A percentile compares a stretch with the other conserved stretches of the same genome.
Conservation (phyloP, 2,113 vertebrate species). For the Callionymus lyra region DNA sequence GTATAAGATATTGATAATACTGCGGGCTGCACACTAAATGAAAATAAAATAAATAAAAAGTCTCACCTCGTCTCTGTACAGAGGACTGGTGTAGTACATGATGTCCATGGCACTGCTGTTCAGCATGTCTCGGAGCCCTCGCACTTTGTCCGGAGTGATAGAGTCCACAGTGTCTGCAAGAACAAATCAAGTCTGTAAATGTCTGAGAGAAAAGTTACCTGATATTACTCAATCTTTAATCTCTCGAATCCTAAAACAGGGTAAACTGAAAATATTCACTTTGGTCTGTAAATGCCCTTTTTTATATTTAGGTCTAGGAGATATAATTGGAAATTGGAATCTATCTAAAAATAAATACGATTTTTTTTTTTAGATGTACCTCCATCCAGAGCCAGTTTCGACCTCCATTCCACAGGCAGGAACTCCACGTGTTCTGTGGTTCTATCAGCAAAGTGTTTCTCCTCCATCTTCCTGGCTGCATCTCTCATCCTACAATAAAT, state of each 20-base stretch:
- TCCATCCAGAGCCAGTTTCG: conserved; percentile 90
- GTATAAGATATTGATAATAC: too few species aligned
- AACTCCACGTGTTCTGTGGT: conserved; percentile 87
- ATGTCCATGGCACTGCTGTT: conserved; percentile 99
- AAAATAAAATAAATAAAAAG: not conserved
- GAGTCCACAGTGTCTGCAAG: conserved; percentile 88
- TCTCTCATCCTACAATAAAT: conserved; percentile 81
- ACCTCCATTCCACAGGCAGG: conserved; percentile 93
- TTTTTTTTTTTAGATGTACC: conserved; percentile 55
- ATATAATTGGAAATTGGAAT: too few species aligned
- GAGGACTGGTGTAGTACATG: conserved; percentile 96
- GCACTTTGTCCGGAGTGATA: conserved; percentile 93
- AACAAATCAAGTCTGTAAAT: not conserved
- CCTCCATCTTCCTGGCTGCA: conserved; percentile 89
- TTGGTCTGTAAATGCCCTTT: too few species aligned
- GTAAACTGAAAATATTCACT: not conserved
- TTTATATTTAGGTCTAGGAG: too few species aligned
- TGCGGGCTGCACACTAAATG: not conserved
- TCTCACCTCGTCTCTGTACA: conserved; percentile 91
- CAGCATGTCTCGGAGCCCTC: conserved; percentile 89
- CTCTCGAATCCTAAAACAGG: too few species aligned
- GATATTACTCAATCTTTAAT: too few species aligned
- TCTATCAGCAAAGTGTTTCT: conserved; percentile 85
- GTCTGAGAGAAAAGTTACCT: too few species aligned
- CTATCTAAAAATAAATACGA: not conserved